Evolutionary conservation across 2,113 vertebrate species (phyloP).

Genomic region (Eubucco bourcierii): DNA sequence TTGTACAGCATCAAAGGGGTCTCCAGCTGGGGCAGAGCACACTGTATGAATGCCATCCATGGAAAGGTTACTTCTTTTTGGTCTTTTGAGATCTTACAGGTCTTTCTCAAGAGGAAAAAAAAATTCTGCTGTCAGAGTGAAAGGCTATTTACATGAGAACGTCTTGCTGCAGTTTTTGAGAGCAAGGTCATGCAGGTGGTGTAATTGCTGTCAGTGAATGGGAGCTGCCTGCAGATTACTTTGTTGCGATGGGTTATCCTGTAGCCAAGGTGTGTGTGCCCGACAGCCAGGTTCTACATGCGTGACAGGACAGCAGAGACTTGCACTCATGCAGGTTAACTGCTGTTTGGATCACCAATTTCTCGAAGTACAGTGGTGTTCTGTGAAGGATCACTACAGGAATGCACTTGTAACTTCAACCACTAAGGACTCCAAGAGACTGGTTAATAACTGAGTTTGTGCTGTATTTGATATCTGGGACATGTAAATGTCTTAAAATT

Average conservation of each 20-base stretch:
- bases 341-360: neutral
- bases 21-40: neutral
- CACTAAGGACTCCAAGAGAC: neutral
- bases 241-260: neutral
- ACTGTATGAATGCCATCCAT: no score
- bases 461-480: neutral
- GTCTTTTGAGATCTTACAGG: neutral
- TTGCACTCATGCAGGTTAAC: neutral
- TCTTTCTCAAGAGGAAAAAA: neutral
- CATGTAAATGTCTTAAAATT: neutral
- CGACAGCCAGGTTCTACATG: neutral
- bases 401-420: neutral
- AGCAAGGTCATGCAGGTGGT: neutral
- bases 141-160: neutral
- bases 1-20: neutral
- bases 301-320: neutral
- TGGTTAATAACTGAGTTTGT: neutral
- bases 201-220: neutral
- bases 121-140: neutral
- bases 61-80: neutral
- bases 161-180: neutral
- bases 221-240: neutral
- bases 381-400: neutral
- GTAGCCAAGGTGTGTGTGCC: rapidly evolving
- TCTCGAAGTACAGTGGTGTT: neutral